Conservation (phyloP, 1,140 invertebrate genomes). For the Trialeurodes vaporariorum region DNA sequence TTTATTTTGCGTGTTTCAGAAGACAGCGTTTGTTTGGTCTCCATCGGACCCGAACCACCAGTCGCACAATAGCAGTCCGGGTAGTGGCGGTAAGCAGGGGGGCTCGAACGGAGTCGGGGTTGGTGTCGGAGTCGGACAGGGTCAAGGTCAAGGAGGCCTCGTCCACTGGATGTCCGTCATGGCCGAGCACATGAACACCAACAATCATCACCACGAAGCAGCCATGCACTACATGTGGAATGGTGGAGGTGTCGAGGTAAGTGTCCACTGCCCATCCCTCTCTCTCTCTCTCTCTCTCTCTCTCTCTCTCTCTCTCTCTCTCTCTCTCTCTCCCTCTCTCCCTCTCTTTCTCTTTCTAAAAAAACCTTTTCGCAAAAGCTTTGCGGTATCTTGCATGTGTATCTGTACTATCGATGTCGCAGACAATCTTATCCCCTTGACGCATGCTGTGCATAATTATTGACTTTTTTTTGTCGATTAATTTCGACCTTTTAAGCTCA, state of each 20-base stretch:
- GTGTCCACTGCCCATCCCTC: neutral
- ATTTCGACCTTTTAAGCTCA: too few species aligned
- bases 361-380: constrained; percentile 8
- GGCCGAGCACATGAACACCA: constrained; percentile 46
- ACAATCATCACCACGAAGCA: constrained; percentile 39
- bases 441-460: neutral
- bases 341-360: neutral
- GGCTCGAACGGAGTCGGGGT: constrained; percentile 4
- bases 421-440: neutral
- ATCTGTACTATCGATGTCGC: neutral
- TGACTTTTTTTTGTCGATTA: neutral
- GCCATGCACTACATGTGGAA: constrained; percentile 46
- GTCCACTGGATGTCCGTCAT: constrained; percentile 55
- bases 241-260: constrained; percentile 40
- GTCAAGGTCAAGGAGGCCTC: constrained; percentile 34
- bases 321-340: neutral
- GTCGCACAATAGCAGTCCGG: constrained; percentile 1
- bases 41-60: neutral
- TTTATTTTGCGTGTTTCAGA: constrained; percentile 6
- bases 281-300: neutral
- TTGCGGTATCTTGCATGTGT: neutral
- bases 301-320: constrained; percentile 6
- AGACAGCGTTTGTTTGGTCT: neutral
- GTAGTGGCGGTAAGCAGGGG: constrained; percentile 7
- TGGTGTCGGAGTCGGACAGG: constrained; percentile 22